Evolutionary conservation across 2,797 vertebrate genomes (phyloP), one percentile per base, ranked within the genome.

Genomic region (Percopsis omiscomaycus): DNA sequence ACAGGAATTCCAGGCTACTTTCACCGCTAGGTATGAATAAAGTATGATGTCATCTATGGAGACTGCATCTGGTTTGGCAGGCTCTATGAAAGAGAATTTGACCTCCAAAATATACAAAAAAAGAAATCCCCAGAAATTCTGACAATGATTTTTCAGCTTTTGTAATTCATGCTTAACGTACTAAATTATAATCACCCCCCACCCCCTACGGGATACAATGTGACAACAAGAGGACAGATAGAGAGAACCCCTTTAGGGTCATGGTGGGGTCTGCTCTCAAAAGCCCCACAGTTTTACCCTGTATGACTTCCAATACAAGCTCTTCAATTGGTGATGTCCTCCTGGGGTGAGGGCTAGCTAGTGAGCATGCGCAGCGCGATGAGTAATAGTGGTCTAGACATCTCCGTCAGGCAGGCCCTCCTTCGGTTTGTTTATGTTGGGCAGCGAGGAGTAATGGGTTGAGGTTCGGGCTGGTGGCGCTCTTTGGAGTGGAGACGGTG

Each of bases 391-490:
- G 68, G 77, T 68, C 52, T 45, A 56, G 74, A 75, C 67, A 10
- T 11, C 52, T 59, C 66, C 62, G 72, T 59, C 68, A 29, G 50
- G 49, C 71, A 71, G 61, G 45, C 57, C 69, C 37, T 62, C 73
- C 59, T 46, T 5, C 66, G 49, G 74, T 77, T 75, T 86, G 81
- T 86, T 90, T 82, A 78, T 66, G 50, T 61, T 80, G 63, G 81
- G 73, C 83, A 86, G 80, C 74, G 51, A 81, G 73, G 58, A 67
- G 80, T 79, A 67, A 2, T 27, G 61, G 80, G 73, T 60, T 48
- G 74, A 30, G 71, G 69, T 68, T 47, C 6, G 61, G 59, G 56
- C 72, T 69, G 48, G 59, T 80, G 66, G 42, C 69, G 73, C 61
- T 69, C 63, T 75, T 49, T 48, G 68, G 74, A 62, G 73, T 69